Evolutionary conservation across 2,888 invertebrate genomes (phyloP).

Genomic region (Gerris lacustris): DNA sequence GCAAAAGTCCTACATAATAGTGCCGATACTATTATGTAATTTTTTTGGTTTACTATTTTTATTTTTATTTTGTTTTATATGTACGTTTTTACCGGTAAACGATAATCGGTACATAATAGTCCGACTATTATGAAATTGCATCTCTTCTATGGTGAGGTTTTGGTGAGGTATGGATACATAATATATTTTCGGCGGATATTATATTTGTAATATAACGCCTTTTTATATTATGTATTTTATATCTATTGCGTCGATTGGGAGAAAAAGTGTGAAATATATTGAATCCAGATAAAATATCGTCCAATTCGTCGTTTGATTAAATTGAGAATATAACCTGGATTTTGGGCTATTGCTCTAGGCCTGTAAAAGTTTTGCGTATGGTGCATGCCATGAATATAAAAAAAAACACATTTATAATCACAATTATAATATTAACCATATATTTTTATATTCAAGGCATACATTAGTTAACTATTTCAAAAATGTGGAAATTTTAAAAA

Average conservation of each 20-base stretch:
- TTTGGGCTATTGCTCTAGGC: slow-evolving; percentile 30
- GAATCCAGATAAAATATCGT: background rate
- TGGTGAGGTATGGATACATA: background rate
- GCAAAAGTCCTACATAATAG: slow-evolving; percentile 29
- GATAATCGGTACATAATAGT: slow-evolving; percentile 5
- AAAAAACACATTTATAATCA: slow-evolving; percentile 16
- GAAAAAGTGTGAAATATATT: background rate
- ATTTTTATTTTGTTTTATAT: too few species aligned
- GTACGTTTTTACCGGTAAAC: too few species aligned
- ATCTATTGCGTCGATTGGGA: slow-evolving; percentile 1
- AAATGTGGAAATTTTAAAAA: slow-evolving; percentile 29
- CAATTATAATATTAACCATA: background rate
- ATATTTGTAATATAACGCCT: too few species aligned
- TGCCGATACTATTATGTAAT: slow-evolving; percentile 31
- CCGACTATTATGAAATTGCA: background rate
- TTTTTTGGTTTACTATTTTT: slow-evolving; percentile 11
- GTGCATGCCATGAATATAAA: slow-evolving; percentile 24
- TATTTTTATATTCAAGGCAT: background rate
- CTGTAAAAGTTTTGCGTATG: slow-evolving; percentile 29
- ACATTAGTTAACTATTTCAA: slow-evolving; percentile 29
- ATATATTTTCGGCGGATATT: background rate
- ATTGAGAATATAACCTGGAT: slow-evolving; percentile 21
- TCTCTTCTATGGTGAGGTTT: slow-evolving; percentile 7
- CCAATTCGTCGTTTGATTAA: background rate
- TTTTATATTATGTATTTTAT: background rate